Conservation (phyloP, 2,797 vertebrate species). For the Sylvilagus floridanus region DNA sequence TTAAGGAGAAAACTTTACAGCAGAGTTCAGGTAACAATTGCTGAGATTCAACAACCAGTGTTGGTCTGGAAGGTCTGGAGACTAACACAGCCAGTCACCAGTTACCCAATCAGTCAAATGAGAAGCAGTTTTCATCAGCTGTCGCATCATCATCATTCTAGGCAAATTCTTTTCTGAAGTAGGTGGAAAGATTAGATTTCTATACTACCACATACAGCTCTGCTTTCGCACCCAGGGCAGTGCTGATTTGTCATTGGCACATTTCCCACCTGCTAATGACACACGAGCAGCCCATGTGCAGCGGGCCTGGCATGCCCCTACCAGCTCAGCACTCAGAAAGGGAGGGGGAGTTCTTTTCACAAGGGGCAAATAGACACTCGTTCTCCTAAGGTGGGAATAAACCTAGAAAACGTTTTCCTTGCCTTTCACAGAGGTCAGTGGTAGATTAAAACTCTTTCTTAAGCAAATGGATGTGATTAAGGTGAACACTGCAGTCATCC, state of each 20-base stretch:
- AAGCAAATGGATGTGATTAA: neutral
- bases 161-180: conserved; percentile 37
- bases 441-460: conserved; percentile 39
- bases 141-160: neutral
- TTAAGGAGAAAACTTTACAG: conserved; percentile 29
- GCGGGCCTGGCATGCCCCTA: neutral
- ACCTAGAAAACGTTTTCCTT: neutral
- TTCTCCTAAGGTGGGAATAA: neutral
- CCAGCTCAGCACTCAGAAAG: neutral
- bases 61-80: neutral
- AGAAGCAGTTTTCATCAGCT: conserved; percentile 1
- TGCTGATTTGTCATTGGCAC: neutral
- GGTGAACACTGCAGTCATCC: neutral
- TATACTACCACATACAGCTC: neutral
- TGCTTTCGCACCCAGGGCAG: neutral
- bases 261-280: neutral
- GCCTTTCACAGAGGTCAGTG: neutral
- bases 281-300: neutral
- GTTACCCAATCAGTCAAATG: neutral
- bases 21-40: too few relatives aligned
- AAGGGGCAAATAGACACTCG: neutral
- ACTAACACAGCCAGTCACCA: neutral
- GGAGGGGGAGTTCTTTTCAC: neutral
- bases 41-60: neutral
- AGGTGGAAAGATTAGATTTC: neutral